Conservation (phyloP, 1,140 invertebrate genomes). For the Helicoverpa armigera region DNA sequence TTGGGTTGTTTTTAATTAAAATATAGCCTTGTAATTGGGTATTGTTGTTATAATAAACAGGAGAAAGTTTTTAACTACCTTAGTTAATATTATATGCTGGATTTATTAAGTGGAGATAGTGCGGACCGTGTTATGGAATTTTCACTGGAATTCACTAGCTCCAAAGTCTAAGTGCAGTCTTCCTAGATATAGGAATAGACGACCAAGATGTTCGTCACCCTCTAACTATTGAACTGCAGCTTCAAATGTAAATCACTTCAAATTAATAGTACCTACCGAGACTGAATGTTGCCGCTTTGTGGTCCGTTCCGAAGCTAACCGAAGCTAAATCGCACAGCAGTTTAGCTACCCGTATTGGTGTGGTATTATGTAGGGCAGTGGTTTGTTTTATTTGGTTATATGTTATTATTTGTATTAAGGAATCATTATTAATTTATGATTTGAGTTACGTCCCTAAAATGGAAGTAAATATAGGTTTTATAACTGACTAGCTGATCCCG, state of each 20-base stretch:
- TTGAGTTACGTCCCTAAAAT: too few species aligned
- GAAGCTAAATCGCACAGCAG: constrained; percentile 38
- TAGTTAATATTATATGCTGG: not conserved
- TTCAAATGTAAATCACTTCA: constrained; percentile 41
- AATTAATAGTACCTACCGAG: constrained; percentile 26
- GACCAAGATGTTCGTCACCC: not conserved
- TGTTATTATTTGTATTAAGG: too few species aligned
- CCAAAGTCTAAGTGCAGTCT: too few species aligned
- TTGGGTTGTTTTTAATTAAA: not conserved
- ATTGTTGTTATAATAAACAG: too few species aligned
- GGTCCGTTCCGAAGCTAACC: constrained; percentile 23
- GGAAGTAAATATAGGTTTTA: too few species aligned
- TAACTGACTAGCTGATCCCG: too few species aligned
- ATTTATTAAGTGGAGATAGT: not conserved
- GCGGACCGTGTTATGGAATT: too few species aligned
- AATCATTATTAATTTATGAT: too few species aligned
- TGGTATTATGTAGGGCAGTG: too few species aligned
- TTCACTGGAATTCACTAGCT: too few species aligned
- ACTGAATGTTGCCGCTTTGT: constrained; percentile 38
- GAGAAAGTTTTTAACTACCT: not conserved
- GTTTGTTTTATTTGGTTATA: too few species aligned
- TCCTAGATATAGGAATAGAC: not conserved
- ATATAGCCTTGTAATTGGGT: not conserved
- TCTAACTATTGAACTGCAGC: not conserved
- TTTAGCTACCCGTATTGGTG: constrained; percentile 49